These are phyloP conservation scores for Ophiodon elongatus DNA, from an alignment of 2,113 vertebrate species.

Conservation along the genomic window DNA sequence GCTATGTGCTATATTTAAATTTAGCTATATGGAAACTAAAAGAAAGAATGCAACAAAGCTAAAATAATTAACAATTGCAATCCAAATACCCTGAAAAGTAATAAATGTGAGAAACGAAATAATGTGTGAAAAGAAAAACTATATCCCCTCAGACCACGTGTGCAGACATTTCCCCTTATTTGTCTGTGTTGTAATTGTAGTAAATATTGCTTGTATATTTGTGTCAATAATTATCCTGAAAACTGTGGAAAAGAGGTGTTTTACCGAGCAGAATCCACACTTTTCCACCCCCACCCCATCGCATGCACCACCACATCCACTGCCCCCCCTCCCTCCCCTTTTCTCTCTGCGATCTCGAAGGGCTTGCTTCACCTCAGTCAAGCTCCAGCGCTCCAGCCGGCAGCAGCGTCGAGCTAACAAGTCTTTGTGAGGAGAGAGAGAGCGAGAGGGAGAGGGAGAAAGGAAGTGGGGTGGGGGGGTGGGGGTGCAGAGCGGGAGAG, in stretches of 20 bases:
- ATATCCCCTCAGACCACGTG: neutral
- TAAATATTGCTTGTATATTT: neutral
- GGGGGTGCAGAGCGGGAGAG: constrained; percentile 40
- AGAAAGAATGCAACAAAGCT: neutral
- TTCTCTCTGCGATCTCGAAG: constrained; percentile 85
- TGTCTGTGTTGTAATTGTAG: neutral
- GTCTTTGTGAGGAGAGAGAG: constrained; percentile 89
- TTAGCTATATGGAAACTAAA: constrained; percentile 16
- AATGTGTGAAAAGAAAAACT: neutral
- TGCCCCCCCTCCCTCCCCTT: neutral
- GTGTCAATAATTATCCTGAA: neutral
- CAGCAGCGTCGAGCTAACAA: constrained; percentile 91
- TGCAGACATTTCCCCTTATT: neutral
- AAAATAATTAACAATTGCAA: neutral
- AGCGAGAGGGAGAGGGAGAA: constrained; percentile 32
- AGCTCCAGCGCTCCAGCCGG: constrained; percentile 88
- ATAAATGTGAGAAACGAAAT: neutral
- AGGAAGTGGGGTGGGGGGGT: neutral
- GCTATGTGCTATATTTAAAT: constrained; percentile 19
- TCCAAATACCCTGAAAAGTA: constrained; percentile 5
- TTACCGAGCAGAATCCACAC: constrained; percentile 37
- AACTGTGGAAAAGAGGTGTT: constrained; percentile 20
- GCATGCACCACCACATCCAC: constrained; percentile 17
- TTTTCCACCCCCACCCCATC: constrained; percentile 47
- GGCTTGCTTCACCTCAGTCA: constrained; percentile 88